A percentile compares a stretch with the other conserved stretches of the same genome.
phyloP scores from a whole-genome alignment of 2,888 invertebrate species.

The Eudasyphora cyanicolor region DNA sequence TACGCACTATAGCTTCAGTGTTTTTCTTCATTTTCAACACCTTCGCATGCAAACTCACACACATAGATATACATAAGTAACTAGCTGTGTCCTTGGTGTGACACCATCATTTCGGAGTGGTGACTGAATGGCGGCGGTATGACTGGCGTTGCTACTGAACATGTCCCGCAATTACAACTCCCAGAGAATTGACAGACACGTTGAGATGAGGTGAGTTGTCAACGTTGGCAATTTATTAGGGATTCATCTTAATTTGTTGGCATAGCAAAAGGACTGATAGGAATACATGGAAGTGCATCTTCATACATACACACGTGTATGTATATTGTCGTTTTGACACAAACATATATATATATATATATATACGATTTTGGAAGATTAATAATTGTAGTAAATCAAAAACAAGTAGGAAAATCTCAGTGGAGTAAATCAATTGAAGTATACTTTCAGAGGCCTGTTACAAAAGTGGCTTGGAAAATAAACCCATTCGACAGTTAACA shows the following conservation, averaged over 20 bases:
- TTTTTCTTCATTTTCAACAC: background rate
- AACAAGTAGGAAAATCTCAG: too few species aligned
- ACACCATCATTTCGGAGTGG: background rate
- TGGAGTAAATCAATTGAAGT: too few species aligned
- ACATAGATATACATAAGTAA: background rate
- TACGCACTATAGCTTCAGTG: background rate
- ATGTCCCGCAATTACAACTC: constrained; percentile 32
- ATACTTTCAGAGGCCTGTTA: too few species aligned
- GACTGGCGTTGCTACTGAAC: background rate
- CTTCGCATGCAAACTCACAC: background rate
- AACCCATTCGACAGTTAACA: too few species aligned
- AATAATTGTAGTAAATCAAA: too few species aligned
- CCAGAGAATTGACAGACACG: constrained; percentile 53
- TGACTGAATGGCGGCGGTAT: background rate
- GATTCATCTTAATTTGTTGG: constrained; percentile 62
- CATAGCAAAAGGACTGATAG: constrained; percentile 29
- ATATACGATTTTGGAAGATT: too few species aligned
- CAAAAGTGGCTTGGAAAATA: too few species aligned
- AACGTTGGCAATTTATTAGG: constrained; percentile 59
- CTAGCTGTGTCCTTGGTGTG: background rate
- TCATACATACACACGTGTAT: too few species aligned
- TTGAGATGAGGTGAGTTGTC: constrained; percentile 54
- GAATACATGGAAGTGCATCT: too few species aligned
- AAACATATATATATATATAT: background rate
- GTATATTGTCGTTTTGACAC: too few species aligned